Percentiles rank a stretch among this genome's conserved stretches.
phyloP scores from a whole-genome alignment of 2,888 invertebrate species.

The Atherix ibis region DNA sequence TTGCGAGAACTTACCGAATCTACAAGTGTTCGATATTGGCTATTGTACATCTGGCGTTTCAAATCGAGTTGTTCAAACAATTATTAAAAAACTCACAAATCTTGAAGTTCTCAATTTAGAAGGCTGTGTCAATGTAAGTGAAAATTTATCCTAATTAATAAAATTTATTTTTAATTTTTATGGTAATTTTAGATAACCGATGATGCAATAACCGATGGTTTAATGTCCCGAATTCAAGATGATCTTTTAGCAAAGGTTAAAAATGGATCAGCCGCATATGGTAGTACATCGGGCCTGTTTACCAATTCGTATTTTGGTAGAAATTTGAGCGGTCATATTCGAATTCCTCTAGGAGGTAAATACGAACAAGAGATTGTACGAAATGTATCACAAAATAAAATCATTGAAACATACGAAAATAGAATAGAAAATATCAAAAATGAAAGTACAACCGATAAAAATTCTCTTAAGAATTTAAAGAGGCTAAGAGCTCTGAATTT shows the following conservation, averaged over 20 bases:
- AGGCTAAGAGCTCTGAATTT: conserved; percentile 44
- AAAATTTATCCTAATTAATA: too few species aligned
- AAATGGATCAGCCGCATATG: too few species aligned
- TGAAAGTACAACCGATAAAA: too few species aligned
- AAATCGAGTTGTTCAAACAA: conserved; percentile 47
- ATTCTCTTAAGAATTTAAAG: conserved; percentile 36
- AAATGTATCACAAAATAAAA: conserved; percentile 46
- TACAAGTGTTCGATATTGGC: conserved; percentile 45
- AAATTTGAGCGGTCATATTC: too few species aligned
- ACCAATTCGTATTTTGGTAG: too few species aligned
- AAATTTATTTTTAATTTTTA: too few species aligned
- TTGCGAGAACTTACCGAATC: conserved; percentile 39
- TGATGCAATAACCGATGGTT: conserved; percentile 50
- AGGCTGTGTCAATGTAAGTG: conserved; percentile 44
- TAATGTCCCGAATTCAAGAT: too few species aligned
- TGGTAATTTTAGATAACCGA: conserved; percentile 36
- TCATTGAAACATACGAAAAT: conserved; percentile 36
- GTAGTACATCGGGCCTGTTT: too few species aligned
- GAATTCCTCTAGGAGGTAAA: conserved; percentile 45
- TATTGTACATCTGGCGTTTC: conserved; percentile 57
- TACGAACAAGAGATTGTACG: conserved; percentile 53
- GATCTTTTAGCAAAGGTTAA: too few species aligned
- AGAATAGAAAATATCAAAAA: conserved; percentile 18
- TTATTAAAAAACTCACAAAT: conserved; percentile 44
- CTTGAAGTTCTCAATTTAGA: conserved; percentile 45